These are phyloP conservation scores for Hydrolagus colliei DNA, from an alignment of 2,797 vertebrate genomes.

Conservation along the genomic window DNA sequence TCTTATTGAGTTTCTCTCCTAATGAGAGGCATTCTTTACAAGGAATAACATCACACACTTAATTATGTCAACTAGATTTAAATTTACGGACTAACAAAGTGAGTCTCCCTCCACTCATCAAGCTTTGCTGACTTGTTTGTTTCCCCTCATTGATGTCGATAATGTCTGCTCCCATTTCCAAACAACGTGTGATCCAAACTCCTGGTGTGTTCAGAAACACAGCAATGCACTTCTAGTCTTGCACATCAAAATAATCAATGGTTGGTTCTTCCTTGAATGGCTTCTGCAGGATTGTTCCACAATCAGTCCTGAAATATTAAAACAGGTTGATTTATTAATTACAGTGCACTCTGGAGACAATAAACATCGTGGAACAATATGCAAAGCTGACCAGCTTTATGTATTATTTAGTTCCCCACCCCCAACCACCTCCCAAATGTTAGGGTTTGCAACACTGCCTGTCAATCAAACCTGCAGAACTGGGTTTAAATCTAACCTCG, in stretches of 20 bases:
- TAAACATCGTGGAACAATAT: not conserved
- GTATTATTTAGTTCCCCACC: too few species aligned
- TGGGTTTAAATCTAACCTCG: not conserved
- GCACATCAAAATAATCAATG: conserved; percentile 97
- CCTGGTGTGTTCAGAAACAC: not conserved
- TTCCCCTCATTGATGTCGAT: not conserved
- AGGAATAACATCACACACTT: too few species aligned
- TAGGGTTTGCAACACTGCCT: not conserved
- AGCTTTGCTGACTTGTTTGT: not conserved
- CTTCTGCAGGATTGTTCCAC: conserved; percentile 60
- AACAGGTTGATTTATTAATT: not conserved
- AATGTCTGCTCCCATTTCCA: not conserved
- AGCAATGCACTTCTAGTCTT: conserved; percentile 63
- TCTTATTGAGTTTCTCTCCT: not conserved
- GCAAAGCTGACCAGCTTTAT: not conserved
- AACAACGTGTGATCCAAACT: not conserved
- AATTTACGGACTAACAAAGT: conserved; percentile 11
- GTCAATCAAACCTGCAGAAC: not conserved
- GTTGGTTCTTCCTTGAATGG: conserved; percentile 74
- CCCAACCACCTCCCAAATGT: too few species aligned
- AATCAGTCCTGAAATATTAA: conserved; percentile 56
- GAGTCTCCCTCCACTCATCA: not conserved
- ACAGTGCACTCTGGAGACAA: not conserved
- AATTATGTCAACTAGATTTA: not conserved
- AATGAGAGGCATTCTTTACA: too few species aligned